A percentile compares a stretch with the other conserved stretches of the same genome.
These are phyloP conservation scores for Ancistrus triradiatus DNA, from an alignment of 2,113 vertebrate genomes.

Conservation along the genomic window DNA sequence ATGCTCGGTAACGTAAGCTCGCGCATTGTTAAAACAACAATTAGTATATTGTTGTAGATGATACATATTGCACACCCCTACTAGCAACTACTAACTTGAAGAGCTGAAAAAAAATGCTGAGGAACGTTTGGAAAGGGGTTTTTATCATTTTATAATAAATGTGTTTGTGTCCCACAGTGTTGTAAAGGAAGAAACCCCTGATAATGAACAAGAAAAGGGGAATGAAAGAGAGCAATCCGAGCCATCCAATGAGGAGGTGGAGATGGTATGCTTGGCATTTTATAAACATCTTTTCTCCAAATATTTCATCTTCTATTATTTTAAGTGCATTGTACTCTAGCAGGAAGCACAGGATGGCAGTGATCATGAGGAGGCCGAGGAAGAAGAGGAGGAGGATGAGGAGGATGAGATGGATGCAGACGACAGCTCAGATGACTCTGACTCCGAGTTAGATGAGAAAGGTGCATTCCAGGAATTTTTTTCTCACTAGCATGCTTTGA, in stretches of 20 bases:
- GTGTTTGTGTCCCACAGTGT: constrained; percentile 60
- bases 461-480: constrained; percentile 59
- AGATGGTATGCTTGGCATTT: constrained; percentile 63
- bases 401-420: constrained; percentile 90
- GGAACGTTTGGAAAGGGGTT: no score
- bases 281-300: not conserved
- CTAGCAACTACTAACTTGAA: no score
- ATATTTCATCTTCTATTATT: not conserved
- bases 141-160: no score
- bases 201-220: constrained; percentile 83
- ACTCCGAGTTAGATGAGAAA: constrained; percentile 94
- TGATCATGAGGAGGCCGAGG: constrained; percentile 85
- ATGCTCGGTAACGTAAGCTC: no score
- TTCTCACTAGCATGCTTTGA: no score
- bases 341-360: constrained; percentile 81
- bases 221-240: constrained; percentile 76
- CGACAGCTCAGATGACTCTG: constrained; percentile 92
- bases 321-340: not conserved
- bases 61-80: no score
- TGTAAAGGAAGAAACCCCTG: constrained; percentile 80
- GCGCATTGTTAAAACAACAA: no score
- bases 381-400: constrained; percentile 88
- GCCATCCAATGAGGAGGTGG: constrained; percentile 74
- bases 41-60: no score
- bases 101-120: no score